A percentile compares a stretch with the other conserved stretches of the same genome.
phyloP scores from a whole-genome alignment of 1,140 invertebrate genomes.

The Sitobion miscanthi region DNA sequence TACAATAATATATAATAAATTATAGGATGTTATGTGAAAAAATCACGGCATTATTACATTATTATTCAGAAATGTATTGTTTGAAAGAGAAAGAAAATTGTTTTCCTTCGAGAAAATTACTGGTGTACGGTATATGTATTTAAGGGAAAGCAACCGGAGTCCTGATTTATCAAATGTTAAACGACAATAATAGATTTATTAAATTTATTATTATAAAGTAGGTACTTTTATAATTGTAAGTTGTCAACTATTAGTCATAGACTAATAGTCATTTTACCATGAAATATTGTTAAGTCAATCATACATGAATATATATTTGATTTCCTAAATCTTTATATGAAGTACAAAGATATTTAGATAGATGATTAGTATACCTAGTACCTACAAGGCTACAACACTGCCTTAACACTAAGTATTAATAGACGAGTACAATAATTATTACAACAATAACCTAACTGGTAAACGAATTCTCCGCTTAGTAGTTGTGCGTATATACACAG shows the following conservation, averaged over 20 bases:
- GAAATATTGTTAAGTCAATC: not conserved
- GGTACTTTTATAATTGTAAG: not conserved
- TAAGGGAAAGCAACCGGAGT: not conserved
- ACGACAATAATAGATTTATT: not conserved
- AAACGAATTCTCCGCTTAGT: not conserved
- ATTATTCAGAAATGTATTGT: not conserved
- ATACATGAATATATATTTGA: not conserved
- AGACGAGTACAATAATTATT: not conserved
- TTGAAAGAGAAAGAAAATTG: not conserved
- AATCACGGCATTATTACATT: not conserved
- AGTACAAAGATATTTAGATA: not conserved
- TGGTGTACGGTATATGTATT: not conserved
- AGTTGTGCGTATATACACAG: not conserved
- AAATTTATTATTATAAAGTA: too few relatives aligned
- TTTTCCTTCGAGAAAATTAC: not conserved
- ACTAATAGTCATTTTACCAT: not conserved
- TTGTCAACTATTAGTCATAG: not conserved
- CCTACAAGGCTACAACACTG: too few relatives aligned
- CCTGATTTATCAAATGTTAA: not conserved
- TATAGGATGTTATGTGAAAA: slow-evolving; percentile 3
- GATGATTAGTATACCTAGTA: too few relatives aligned
- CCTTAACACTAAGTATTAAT: not conserved
- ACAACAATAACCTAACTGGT: not conserved
- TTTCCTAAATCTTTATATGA: not conserved
- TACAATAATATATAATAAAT: not conserved